These are phyloP conservation scores for Drosophila rhopaloa DNA, from an alignment of 1,140 invertebrate species.

Conservation along the genomic window DNA sequence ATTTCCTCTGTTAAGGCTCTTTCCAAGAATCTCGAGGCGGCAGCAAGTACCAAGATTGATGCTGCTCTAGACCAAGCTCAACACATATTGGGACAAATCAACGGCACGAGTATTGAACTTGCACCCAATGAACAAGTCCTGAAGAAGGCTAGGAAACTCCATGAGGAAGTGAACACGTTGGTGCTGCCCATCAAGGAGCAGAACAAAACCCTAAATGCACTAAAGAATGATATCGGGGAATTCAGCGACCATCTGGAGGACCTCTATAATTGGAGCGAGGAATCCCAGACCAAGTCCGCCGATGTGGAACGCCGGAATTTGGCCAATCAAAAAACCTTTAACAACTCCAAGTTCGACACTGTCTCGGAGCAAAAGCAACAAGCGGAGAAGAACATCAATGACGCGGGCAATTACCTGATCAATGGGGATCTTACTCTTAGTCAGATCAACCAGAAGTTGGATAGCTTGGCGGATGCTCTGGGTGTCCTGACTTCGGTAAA, in stretches of 20 bases:
- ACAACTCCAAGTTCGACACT: slow-evolving; percentile 85
- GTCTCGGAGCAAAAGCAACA: slow-evolving; percentile 84
- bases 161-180: slow-evolving; percentile 88
- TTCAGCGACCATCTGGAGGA: slow-evolving; percentile 90
- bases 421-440: slow-evolving; percentile 66
- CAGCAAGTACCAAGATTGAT: slow-evolving; percentile 91
- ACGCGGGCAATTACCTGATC: slow-evolving; percentile 77
- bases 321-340: slow-evolving; percentile 85
- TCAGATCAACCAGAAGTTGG: slow-evolving; percentile 66
- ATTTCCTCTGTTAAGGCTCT: slow-evolving; percentile 89
- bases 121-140: slow-evolving; percentile 86
- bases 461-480: slow-evolving; percentile 52
- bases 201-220: slow-evolving; percentile 85
- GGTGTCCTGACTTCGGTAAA: slow-evolving; percentile 57
- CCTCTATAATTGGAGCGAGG: slow-evolving; percentile 88
- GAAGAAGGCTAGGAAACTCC: slow-evolving; percentile 87
- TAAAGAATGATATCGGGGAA: slow-evolving; percentile 87
- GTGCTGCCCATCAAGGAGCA: slow-evolving; percentile 88
- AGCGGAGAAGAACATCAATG: slow-evolving; percentile 84
- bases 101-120: slow-evolving; percentile 82
- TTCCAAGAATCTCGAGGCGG: slow-evolving; percentile 88
- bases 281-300: slow-evolving; percentile 87
- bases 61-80: slow-evolving; percentile 90
- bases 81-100: slow-evolving; percentile 87
- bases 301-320: slow-evolving; percentile 88